A percentile compares a stretch with the other conserved stretches of the same genome.
Evolutionary conservation across 2,113 vertebrate genomes (phyloP).

Genomic region (Cochlearius cochlearius): DNA sequence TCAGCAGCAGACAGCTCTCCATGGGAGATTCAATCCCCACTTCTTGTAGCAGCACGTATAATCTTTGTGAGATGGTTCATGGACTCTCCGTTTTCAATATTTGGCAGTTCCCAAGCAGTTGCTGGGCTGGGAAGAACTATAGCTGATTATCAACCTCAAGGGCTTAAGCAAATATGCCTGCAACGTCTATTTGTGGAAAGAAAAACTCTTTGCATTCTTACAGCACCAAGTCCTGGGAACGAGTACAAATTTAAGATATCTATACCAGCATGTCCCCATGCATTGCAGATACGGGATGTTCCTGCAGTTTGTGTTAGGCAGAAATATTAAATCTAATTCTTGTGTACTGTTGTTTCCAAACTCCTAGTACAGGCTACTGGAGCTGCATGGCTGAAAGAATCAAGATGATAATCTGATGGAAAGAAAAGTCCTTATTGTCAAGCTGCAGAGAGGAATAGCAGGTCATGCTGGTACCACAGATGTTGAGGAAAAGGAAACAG

Average conservation of each 20-base stretch:
- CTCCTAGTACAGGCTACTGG: neutral
- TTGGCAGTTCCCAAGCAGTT: constrained; percentile 11
- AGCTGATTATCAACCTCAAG: constrained; percentile 42
- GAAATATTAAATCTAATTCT: neutral
- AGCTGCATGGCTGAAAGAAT: neutral
- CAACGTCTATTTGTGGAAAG: constrained; percentile 37
- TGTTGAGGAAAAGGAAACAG: neutral
- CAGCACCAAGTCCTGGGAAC: constrained; percentile 12
- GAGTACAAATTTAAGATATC: neutral
- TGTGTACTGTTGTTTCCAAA: neutral
- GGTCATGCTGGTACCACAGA: neutral
- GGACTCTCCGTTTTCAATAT: neutral
- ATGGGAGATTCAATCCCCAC: neutral
- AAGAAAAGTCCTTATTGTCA: neutral
- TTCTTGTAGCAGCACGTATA: neutral
- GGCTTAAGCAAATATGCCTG: constrained; percentile 53
- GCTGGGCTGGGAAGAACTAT: constrained; percentile 6
- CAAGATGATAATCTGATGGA: neutral
- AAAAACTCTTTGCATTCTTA: constrained; percentile 19
- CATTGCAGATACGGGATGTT: neutral
- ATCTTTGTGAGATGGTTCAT: neutral
- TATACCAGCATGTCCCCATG: neutral
- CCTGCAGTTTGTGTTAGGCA: neutral
- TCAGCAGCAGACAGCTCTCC: neutral
- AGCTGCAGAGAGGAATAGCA: neutral